These are phyloP conservation scores for Scolanthus callimorphus DNA, from an alignment of 92 coral and sea anemone genomes.

Conservation along the genomic window DNA sequence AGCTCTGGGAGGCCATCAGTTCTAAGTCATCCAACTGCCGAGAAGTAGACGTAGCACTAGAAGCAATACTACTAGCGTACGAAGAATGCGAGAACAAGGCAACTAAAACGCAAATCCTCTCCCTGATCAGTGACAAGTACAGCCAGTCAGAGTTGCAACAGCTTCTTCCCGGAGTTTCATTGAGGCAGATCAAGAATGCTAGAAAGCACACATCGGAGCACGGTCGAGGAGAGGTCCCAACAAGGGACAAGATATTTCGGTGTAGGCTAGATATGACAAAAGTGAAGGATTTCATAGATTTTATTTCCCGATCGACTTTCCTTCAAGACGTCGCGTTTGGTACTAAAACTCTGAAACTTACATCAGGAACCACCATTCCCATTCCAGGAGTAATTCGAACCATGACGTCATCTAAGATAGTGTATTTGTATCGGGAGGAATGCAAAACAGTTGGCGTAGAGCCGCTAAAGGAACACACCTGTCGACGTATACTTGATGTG, in stretches of 20 bases:
- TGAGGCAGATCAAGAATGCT: slow-evolving; percentile 40
- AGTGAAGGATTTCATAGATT: slow-evolving; percentile 27
- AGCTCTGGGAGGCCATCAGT: slow-evolving; percentile 18
- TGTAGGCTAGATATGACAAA: too few species aligned
- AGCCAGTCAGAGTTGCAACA: slow-evolving; percentile 36
- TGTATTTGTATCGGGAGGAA: slow-evolving; percentile 24
- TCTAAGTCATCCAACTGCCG: background rate
- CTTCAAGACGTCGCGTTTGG: too few species aligned
- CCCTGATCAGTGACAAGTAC: slow-evolving; percentile 34
- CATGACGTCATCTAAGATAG: slow-evolving; percentile 27
- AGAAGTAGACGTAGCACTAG: slow-evolving; percentile 32
- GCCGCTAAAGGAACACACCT: too few species aligned
- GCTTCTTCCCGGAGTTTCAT: slow-evolving; percentile 40
- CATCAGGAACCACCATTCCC: slow-evolving; percentile 28
- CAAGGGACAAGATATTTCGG: too few species aligned
- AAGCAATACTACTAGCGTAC: slow-evolving; percentile 36
- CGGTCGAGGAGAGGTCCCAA: slow-evolving; percentile 34
- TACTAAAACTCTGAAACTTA: slow-evolving; percentile 28
- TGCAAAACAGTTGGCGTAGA: slow-evolving; percentile 6
- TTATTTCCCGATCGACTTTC: slow-evolving; percentile 39
- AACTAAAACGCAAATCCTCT: slow-evolving; percentile 38
- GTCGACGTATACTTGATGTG: too few species aligned
- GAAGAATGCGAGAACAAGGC: slow-evolving; percentile 18
- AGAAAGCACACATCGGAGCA: slow-evolving; percentile 23
- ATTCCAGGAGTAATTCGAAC: slow-evolving; percentile 48